phyloP scores from a whole-genome alignment of 2,888 invertebrate genomes.

The Heterodera filipjevi region DNA sequence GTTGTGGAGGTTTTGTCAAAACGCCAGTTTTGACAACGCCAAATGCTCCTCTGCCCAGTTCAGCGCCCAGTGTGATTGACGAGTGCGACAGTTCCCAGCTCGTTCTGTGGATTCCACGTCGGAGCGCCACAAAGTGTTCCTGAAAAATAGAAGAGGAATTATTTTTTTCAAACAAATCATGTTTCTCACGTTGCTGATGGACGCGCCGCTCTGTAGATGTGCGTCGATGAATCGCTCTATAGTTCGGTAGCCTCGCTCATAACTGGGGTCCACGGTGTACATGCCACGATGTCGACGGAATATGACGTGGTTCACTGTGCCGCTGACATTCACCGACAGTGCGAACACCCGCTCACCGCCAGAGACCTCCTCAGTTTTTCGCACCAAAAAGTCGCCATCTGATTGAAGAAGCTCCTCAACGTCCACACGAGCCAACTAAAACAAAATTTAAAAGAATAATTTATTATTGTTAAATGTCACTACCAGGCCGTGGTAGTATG shows the following conservation, averaged over 20 bases:
- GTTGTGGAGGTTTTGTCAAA: slow-evolving; percentile 18
- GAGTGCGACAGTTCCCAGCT: slow-evolving; percentile 44
- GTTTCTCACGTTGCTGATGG: neutral
- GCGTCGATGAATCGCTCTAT: neutral
- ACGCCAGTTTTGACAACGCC: slow-evolving; percentile 42
- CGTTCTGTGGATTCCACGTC: slow-evolving; percentile 37
- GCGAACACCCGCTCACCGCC: slow-evolving; percentile 39
- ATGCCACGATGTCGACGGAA: neutral
- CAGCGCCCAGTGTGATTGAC: slow-evolving; percentile 39
- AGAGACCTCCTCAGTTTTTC: neutral
- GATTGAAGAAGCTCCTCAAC: neutral
- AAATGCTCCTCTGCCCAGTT: slow-evolving; percentile 42
- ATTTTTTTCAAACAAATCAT: neutral
- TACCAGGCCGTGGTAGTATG: too few relatives aligned
- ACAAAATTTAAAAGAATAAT: too few relatives aligned
- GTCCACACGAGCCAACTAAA: neutral
- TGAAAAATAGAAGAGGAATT: neutral
- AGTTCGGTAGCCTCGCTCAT: neutral
- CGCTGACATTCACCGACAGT: slow-evolving; percentile 37
- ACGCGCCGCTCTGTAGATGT: neutral
- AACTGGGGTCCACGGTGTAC: neutral
- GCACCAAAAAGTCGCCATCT: neutral
- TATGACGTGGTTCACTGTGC: neutral
- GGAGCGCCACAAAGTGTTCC: neutral
- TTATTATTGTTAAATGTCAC: too few relatives aligned